These are phyloP conservation scores for Jordanella pulchra DNA, from an alignment of 2,797 vertebrate species.

Conservation along the genomic window DNA sequence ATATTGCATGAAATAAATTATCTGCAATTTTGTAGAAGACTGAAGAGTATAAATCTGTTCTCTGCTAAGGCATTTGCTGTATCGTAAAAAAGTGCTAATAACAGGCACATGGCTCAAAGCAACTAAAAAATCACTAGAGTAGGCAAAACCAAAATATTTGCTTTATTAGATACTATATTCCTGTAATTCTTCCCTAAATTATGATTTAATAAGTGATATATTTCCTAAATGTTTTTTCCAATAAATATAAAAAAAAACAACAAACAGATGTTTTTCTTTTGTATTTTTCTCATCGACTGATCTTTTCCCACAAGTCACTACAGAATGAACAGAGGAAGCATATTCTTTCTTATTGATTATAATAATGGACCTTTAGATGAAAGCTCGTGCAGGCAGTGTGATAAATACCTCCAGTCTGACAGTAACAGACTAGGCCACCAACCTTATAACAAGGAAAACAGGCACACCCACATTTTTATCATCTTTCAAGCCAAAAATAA, in stretches of 20 bases:
- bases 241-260: background rate
- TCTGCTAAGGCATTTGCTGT: too few species aligned
- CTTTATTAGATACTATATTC: background rate
- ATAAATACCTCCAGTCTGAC: conserved; percentile 2
- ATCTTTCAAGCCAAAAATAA: conserved; percentile 7
- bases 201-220: conserved; percentile 25
- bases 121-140: too few species aligned
- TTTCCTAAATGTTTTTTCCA: conserved; percentile 10
- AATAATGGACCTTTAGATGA: conserved; percentile 14
- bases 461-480: conserved; percentile 12
- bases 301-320: conserved; percentile 20
- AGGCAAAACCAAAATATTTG: too few species aligned
- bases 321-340: background rate
- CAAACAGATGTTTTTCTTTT: background rate
- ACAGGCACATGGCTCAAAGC: too few species aligned
- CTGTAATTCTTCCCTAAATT: conserved; percentile 28
- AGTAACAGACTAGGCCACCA: background rate
- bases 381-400: background rate
- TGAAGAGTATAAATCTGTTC: too few species aligned
- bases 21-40: too few species aligned
- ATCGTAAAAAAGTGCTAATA: too few species aligned
- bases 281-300: conserved; percentile 5
- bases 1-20: too few species aligned
- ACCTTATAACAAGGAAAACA: conserved; percentile 15
- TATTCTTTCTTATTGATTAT: conserved; percentile 14